Percentiles rank a stretch among this genome's conserved stretches.
These are phyloP conservation scores for Chunga burmeisteri DNA, from an alignment of 2,113 vertebrate species.

Conservation along the genomic window DNA sequence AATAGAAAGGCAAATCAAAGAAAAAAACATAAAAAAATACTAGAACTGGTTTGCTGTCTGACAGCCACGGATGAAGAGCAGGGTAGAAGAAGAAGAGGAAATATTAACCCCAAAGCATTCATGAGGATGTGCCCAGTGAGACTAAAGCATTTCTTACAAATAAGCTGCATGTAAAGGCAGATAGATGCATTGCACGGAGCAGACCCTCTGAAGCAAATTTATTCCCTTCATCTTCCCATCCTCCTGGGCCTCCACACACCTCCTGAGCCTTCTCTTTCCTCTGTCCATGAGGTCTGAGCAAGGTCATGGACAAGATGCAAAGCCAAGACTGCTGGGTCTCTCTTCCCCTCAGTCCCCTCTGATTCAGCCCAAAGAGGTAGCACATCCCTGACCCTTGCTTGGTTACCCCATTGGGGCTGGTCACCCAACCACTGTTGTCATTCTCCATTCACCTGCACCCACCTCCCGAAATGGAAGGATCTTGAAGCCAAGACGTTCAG, in stretches of 20 bases:
- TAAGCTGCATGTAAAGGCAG: not conserved
- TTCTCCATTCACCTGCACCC: not conserved
- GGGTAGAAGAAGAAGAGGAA: not conserved
- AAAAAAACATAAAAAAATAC: not conserved
- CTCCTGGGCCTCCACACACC: rapidly evolving
- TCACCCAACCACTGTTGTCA: not conserved
- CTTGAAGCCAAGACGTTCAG: not conserved
- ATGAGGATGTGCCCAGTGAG: not conserved
- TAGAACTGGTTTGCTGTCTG: not conserved
- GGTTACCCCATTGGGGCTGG: not conserved
- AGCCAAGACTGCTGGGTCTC: not conserved
- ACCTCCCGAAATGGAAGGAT: not conserved
- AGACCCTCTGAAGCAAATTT: not conserved
- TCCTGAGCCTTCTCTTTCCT: not conserved
- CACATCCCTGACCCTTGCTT: not conserved
- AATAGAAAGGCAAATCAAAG: not conserved
- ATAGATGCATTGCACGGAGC: not conserved
- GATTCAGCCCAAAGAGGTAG: not conserved
- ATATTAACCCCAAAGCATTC: not conserved
- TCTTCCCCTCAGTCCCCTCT: not conserved
- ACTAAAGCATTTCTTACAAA: not conserved
- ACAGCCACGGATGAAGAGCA: not conserved
- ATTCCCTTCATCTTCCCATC: not conserved
- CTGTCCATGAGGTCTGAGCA: not conserved
- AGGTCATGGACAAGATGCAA: not conserved